phyloP scores from a whole-genome alignment of 2,888 invertebrate species.

The Amiota mariae region DNA sequence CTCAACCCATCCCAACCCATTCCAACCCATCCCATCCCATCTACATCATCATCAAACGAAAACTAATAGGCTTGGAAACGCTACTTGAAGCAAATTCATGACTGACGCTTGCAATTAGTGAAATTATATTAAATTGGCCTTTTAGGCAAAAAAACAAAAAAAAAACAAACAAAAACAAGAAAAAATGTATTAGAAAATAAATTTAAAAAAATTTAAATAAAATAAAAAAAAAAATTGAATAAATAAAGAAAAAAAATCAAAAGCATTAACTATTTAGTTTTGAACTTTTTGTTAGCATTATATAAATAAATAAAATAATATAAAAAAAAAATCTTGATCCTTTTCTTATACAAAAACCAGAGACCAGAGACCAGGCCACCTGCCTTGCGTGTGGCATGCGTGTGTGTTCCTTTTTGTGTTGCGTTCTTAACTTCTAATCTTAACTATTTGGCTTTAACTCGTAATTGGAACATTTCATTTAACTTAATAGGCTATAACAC shows the following conservation, averaged over 20 bases:
- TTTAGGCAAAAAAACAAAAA: slow-evolving; percentile 1
- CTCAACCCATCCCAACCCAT: not conserved
- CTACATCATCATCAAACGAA: too few relatives aligned
- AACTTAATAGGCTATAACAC: slow-evolving; percentile 58
- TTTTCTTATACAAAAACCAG: slow-evolving; percentile 9
- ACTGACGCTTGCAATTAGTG: slow-evolving; percentile 63
- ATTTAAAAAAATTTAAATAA: not conserved
- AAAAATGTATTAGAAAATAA: slow-evolving; percentile 1
- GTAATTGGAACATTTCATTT: slow-evolving; percentile 45
- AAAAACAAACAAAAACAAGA: not conserved
- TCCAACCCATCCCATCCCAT: not conserved
- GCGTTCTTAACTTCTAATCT: slow-evolving; percentile 28
- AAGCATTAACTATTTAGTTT: too few relatives aligned
- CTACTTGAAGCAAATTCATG: slow-evolving; percentile 35
- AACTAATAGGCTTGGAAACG: too few relatives aligned
- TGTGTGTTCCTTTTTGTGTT: slow-evolving; percentile 17
- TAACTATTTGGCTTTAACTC: slow-evolving; percentile 7
- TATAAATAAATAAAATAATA: too few relatives aligned
- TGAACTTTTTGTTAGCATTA: too few relatives aligned
- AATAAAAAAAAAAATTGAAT: slow-evolving; percentile 5
- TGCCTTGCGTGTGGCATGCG: slow-evolving; percentile 40
- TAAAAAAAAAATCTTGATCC: not conserved
- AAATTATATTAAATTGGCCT: slow-evolving; percentile 51
- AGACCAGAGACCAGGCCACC: slow-evolving; percentile 33
- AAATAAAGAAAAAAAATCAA: slow-evolving; percentile 32